Conservation (phyloP, 1,140 invertebrate genomes). For the Brachionus paranguensis region DNA sequence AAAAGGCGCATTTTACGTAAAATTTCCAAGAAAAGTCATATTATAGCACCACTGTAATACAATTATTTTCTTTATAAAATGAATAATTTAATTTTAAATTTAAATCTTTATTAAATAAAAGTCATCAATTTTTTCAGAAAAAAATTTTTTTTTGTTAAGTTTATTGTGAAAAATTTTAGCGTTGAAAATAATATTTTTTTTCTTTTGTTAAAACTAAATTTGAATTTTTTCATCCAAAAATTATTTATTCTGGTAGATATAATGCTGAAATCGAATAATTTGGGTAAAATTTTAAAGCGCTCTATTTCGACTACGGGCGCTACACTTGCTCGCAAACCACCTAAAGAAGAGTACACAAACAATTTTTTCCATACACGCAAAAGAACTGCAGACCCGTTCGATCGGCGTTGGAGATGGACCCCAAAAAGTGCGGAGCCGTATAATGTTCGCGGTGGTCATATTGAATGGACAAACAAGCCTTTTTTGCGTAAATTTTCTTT, state of each 20-base stretch:
- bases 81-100: no score
- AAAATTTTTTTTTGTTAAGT: neutral
- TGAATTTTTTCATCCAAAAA: neutral
- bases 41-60: no score
- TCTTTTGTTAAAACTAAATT: neutral
- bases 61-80: no score
- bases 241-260: neutral
- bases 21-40: no score
- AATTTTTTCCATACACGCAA: conserved; percentile 26
- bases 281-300: neutral
- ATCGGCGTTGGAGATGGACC: conserved; percentile 37
- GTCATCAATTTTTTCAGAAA: no score
- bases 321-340: neutral
- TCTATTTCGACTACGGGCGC: neutral
- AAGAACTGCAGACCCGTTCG: conserved; percentile 27
- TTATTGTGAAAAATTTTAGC: neutral
- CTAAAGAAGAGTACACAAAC: conserved; percentile 25
- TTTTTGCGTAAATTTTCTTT: neutral
- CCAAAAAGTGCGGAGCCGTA: conserved; percentile 31
- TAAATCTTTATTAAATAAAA: no score
- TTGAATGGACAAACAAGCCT: conserved; percentile 14
- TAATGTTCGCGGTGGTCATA: conserved; percentile 18
- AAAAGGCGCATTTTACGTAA: no score
- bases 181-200: neutral
- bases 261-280: neutral